Base-by-base conservation (phyloP, 2,113 vertebrate species). In the Nibea coibor region DNA sequence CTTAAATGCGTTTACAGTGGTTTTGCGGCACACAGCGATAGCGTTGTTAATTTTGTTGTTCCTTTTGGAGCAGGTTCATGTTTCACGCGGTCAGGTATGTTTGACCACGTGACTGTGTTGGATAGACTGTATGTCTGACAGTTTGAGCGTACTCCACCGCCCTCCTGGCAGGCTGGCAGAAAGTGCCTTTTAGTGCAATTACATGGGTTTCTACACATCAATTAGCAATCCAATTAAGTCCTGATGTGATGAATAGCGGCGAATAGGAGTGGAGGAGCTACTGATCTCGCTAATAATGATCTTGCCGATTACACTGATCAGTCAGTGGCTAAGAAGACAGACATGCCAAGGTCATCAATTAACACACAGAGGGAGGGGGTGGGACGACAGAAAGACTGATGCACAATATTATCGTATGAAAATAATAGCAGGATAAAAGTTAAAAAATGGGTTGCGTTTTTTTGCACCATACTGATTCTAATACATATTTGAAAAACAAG, bases 151-250 rank as follows among this genome's bases (percentile, higher is more conserved):
- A n/a, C 64, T 2, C 70, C 78, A 0, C 73, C 42, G 19, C 65
- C 48, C 56, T 70, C 56, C 58, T 74, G 61, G 80, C 83, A 85
- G 79, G 65, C 72, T 73, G 62, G 77, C 75, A 84, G 83, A 94
- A 88, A 80, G 90, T 90, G 88, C 88, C 87, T 93, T 92, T 93
- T 93, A 94, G 93, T 92, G 92, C 93, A 94, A 94, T 95, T 94
- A 93, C 92, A 93, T 91, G 86, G 92, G 87, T 93, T 94, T 94
- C 93, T 93, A 92, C 93, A 95, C 94, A 95, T 94, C 92, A 94
- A 94, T 94, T 95, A 95, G 90, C 92, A 91, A 93, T 93, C 89
- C 92, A 94, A 95, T 95, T 94, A 95, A 90, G 92, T 82, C 85
- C 67, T 85, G 91, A 93, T 93, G 90, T 95, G 92, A 95, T 94